Evolutionary conservation across 1,140 invertebrate species (phyloP).

Genomic region (Drosophila kepulauana): DNA sequence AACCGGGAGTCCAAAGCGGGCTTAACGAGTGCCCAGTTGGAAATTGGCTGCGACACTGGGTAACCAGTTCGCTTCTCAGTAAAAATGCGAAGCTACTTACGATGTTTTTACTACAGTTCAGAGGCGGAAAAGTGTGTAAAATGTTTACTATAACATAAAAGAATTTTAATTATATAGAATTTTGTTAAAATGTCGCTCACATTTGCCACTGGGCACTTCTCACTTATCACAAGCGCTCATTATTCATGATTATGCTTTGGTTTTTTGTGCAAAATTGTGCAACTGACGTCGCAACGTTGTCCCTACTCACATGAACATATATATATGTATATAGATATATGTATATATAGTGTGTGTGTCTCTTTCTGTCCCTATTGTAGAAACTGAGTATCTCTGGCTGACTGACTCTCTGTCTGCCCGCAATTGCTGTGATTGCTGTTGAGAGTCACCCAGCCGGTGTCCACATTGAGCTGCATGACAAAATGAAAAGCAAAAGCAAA

Average conservation of each 20-base stretch:
- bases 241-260: slow-evolving; percentile 85
- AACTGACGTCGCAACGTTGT: slow-evolving; percentile 60
- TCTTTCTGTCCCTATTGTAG: slow-evolving; percentile 15
- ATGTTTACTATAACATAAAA: not conserved
- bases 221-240: slow-evolving; percentile 83
- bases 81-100: not conserved
- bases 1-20: slow-evolving; percentile 66
- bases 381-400: slow-evolving; percentile 11
- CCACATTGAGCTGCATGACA: slow-evolving; percentile 42
- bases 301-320: slow-evolving; percentile 38
- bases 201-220: slow-evolving; percentile 73
- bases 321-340: too few species aligned
- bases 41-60: slow-evolving; percentile 47
- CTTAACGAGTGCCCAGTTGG: slow-evolving; percentile 58
- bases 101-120: not conserved
- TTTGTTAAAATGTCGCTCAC: slow-evolving; percentile 14
- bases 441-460: slow-evolving; percentile 32
- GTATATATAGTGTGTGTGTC: slow-evolving; percentile 4
- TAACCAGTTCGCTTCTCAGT: slow-evolving; percentile 32
- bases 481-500: slow-evolving; percentile 13
- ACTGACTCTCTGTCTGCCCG: slow-evolving; percentile 18
- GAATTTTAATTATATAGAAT: not conserved
- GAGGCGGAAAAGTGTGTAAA: not conserved
- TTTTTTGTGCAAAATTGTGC: slow-evolving; percentile 84
- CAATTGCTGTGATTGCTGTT: slow-evolving; percentile 69